These are phyloP conservation scores for Theristicus caerulescens DNA, from an alignment of 2,113 vertebrate species.

Conservation along the genomic window DNA sequence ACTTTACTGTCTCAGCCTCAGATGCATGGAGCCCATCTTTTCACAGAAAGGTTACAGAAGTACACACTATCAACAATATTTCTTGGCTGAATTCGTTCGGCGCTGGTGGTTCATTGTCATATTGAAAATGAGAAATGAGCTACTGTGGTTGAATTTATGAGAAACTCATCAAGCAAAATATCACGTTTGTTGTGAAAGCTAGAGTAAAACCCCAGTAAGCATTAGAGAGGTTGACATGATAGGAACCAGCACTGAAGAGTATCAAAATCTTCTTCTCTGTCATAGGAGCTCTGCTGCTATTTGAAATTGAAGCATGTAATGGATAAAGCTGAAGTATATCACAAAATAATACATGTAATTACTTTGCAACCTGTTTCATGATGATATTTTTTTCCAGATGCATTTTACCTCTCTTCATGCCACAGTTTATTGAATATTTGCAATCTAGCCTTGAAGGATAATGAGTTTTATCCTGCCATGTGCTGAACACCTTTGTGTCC, in stretches of 20 bases:
- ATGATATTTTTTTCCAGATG: background rate
- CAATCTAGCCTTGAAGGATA: background rate
- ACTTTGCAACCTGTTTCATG: background rate
- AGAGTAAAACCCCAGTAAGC: background rate
- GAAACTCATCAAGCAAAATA: background rate
- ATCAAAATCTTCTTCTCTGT: background rate
- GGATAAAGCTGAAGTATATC: background rate
- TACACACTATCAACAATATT: rapidly evolving
- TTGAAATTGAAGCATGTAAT: background rate
- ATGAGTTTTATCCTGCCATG: conserved; percentile 3
- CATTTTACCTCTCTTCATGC: background rate
- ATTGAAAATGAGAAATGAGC: background rate
- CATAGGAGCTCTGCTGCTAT: background rate
- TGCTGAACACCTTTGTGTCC: background rate
- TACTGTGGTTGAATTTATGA: background rate
- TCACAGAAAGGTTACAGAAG: background rate
- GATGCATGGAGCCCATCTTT: background rate
- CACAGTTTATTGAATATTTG: conserved; percentile 20
- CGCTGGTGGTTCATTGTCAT: background rate
- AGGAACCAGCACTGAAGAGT: background rate
- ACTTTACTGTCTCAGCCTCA: background rate
- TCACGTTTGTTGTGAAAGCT: background rate
- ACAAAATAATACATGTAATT: conserved; percentile 23
- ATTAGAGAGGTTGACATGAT: background rate
- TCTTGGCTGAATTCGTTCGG: background rate